A percentile compares a stretch with the other conserved stretches of the same genome.
Evolutionary conservation across 2,113 vertebrate genomes (phyloP).

Genomic region (Catagonus wagneri): DNA sequence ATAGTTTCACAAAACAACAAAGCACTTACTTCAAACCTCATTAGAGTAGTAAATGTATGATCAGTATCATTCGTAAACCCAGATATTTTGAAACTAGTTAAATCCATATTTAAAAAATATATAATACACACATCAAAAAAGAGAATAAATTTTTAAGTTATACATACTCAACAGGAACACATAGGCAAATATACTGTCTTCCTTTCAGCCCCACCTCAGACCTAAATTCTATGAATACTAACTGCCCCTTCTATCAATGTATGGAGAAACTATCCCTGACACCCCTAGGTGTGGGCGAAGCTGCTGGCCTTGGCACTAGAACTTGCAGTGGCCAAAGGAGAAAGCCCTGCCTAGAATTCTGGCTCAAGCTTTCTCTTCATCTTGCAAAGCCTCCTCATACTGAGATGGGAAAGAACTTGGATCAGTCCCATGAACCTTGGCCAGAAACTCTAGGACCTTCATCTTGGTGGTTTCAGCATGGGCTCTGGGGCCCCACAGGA

Average conservation of each 20-base stretch:
- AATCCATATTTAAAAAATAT: not conserved
- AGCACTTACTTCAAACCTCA: not conserved
- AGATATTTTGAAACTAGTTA: not conserved
- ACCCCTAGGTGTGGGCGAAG: not conserved
- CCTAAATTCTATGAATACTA: not conserved
- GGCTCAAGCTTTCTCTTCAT: not conserved
- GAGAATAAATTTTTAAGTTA: not conserved
- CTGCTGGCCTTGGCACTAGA: not conserved
- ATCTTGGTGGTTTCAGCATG: not conserved
- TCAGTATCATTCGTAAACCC: not conserved
- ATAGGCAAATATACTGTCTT: not conserved
- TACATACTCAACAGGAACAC: not conserved
- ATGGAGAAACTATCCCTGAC: not conserved
- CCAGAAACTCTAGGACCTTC: not conserved
- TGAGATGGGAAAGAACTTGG: not conserved
- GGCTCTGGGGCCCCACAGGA: not conserved
- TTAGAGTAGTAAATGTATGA: not conserved
- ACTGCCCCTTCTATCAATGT: not conserved
- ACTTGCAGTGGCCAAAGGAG: fast-evolving
- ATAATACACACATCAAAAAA: not conserved
- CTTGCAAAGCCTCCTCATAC: not conserved
- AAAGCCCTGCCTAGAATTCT: not conserved
- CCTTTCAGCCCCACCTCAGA: too few relatives aligned
- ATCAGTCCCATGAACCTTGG: not conserved
- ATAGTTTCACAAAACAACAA: not conserved